A percentile compares a stretch with the other conserved stretches of the same genome.
Evolutionary conservation across 2,888 invertebrate genomes (phyloP).

Genomic region (Rhopalosiphum nymphaeae): DNA sequence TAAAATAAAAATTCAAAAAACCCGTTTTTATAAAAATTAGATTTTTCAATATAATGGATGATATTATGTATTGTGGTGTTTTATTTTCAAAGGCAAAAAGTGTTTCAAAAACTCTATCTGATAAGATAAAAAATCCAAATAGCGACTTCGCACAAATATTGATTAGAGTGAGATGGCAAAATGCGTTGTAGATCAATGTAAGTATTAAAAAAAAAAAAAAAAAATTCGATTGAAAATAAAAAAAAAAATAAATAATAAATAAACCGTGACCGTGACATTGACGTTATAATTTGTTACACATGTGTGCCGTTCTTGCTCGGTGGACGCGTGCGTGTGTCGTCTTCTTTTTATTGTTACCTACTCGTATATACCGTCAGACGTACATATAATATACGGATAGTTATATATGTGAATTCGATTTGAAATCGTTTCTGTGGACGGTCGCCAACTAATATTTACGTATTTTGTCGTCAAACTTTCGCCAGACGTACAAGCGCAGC

Average conservation of each 20-base stretch:
- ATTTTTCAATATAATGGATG: background rate
- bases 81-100: background rate
- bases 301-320: too few relatives aligned
- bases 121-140: background rate
- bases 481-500: background rate
- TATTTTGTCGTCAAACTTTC: background rate
- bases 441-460: background rate
- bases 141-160: background rate
- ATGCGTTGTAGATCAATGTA: background rate
- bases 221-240: background rate
- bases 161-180: background rate
- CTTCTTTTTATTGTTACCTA: background rate
- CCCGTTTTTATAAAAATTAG: background rate
- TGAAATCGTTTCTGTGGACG: background rate
- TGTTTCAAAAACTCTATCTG: background rate
- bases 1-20: too few relatives aligned
- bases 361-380: too few relatives aligned
- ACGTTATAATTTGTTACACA: background rate
- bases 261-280: slow-evolving; percentile 11
- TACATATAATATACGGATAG: background rate
- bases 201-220: background rate
- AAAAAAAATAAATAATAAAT: background rate
- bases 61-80: background rate
- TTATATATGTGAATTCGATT: background rate
- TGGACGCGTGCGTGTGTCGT: background rate